phyloP scores from a whole-genome alignment of 2,113 vertebrate species.

The Ptilonorhynchus violaceus region DNA sequence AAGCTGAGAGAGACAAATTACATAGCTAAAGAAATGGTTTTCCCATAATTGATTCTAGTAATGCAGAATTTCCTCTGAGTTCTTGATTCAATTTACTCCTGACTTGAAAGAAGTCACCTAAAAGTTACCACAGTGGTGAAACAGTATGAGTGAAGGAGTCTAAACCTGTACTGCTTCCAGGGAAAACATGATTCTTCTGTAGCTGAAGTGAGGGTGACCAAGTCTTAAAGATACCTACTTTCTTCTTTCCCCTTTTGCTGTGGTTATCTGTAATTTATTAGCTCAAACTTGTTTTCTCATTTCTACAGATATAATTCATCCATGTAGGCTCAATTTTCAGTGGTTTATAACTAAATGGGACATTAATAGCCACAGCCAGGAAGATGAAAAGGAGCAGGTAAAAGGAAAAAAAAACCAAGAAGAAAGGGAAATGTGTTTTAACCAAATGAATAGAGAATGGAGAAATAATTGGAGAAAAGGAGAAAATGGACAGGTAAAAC shows the following conservation, averaged over 20 bases:
- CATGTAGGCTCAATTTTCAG: neutral
- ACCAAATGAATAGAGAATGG: neutral
- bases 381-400: neutral
- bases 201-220: neutral
- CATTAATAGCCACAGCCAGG: neutral
- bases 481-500: neutral
- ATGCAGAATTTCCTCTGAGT: neutral
- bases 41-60: neutral
- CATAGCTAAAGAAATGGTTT: neutral
- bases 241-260: neutral
- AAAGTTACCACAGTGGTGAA: neutral
- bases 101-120: neutral
- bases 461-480: neutral
- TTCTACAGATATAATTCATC: neutral
- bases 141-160: neutral
- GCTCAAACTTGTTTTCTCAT: neutral
- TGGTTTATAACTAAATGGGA: neutral
- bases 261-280: neutral
- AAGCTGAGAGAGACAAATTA: neutral
- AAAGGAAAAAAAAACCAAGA: neutral
- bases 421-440: neutral
- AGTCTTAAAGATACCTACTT: neutral
- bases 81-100: neutral
- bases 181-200: neutral
- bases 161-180: neutral